A percentile compares a stretch with the other conserved stretches of the same genome.
phyloP scores from a whole-genome alignment of 2,797 vertebrate species.

The Etheostoma perlongum region DNA sequence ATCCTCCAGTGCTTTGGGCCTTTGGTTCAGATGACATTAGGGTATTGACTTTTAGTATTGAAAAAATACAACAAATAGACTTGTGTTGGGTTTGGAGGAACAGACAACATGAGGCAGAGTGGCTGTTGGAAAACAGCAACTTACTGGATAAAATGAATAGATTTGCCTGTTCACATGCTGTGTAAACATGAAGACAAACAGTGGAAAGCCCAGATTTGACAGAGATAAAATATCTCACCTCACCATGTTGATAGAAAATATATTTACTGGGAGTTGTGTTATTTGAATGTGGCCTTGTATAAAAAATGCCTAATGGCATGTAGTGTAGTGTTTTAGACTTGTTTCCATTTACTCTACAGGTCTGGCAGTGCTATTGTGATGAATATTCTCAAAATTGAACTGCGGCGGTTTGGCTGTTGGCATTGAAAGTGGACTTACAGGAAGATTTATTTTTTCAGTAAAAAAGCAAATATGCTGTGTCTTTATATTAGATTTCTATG shows the following conservation, averaged over 20 bases:
- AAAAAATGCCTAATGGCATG: constrained; percentile 29
- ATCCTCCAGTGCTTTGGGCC: constrained; percentile 30
- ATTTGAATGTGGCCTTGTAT: constrained; percentile 47
- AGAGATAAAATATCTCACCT: constrained; percentile 38
- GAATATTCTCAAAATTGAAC: constrained; percentile 53
- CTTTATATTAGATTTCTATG: constrained; percentile 52
- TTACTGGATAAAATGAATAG: constrained; percentile 33
- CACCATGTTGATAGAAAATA: constrained; percentile 55
- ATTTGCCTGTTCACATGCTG: constrained; percentile 23
- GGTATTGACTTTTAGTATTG: constrained; percentile 48
- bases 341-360: constrained; percentile 48
- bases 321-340: constrained; percentile 35
- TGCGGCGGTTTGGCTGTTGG: constrained; percentile 44
- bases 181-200: constrained; percentile 40
- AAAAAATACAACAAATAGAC: constrained; percentile 52
- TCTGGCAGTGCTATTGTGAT: constrained; percentile 65
- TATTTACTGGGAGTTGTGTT: constrained; percentile 10
- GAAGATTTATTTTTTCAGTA: constrained; percentile 59
- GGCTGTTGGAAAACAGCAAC: constrained; percentile 11
- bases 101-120: constrained; percentile 5
- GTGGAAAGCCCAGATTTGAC: constrained; percentile 30
- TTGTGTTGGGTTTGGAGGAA: constrained; percentile 43
- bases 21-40: constrained; percentile 33
- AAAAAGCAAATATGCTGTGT: constrained; percentile 49
- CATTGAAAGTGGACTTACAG: constrained; percentile 48